These are phyloP conservation scores for Pogonognathellus flavescens DNA, from an alignment of 1,140 invertebrate genomes.

Conservation along the genomic window DNA sequence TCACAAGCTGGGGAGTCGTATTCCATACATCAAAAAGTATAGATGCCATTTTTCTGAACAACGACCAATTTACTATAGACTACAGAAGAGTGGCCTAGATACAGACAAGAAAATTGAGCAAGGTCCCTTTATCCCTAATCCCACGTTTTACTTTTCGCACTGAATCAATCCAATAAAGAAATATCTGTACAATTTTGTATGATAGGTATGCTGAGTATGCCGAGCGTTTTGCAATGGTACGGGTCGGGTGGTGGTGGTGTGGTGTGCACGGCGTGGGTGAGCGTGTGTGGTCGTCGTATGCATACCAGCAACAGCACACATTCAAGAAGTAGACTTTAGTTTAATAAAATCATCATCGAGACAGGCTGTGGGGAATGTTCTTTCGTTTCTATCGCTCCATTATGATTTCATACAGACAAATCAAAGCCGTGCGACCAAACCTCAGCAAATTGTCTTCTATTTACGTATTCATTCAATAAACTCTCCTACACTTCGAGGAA, in stretches of 20 bases:
- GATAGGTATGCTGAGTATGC: not conserved
- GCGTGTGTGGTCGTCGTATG: too few relatives aligned
- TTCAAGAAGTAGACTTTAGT: conserved; percentile 1
- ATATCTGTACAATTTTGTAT: conserved; percentile 8
- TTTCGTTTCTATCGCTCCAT: conserved; percentile 14
- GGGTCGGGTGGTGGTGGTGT: not conserved
- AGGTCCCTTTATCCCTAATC: conserved; percentile 17
- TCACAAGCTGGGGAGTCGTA: not conserved
- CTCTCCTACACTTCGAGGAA: not conserved
- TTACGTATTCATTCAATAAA: conserved; percentile 27
- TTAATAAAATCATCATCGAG: conserved; percentile 49
- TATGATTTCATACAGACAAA: conserved; percentile 6
- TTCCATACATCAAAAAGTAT: conserved; percentile 24
- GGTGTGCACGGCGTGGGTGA: too few relatives aligned
- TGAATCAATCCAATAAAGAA: conserved; percentile 31
- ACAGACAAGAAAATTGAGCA: conserved; percentile 26
- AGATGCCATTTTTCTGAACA: conserved; percentile 3
- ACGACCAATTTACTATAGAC: conserved; percentile 12
- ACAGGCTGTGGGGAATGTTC: conserved; percentile 31
- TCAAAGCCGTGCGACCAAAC: not conserved
- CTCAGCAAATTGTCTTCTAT: not conserved
- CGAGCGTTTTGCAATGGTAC: not conserved
- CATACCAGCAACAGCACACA: not conserved
- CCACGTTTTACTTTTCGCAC: conserved; percentile 39
- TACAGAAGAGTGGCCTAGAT: not conserved